Base-by-base conservation (phyloP, 2,888 invertebrate species). In the Agrochola macilenta region DNA sequence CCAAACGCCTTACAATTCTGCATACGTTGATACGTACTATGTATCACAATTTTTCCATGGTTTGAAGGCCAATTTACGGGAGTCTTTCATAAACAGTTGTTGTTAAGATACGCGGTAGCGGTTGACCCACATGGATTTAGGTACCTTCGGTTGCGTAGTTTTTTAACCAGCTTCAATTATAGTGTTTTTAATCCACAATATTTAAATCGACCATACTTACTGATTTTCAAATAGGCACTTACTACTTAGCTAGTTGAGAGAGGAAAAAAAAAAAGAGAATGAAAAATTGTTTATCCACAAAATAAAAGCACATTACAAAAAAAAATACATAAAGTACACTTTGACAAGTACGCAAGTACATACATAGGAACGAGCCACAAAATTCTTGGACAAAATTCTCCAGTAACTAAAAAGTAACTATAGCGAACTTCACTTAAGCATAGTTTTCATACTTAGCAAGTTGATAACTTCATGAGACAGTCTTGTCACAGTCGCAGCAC, bases 401-500 rank as follows among this genome's bases (percentile, higher is more conserved):
- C 2, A 30, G 30, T 35, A 35, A 35, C 35, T 35, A 35, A 17
- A 81, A 54, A 54, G 7, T 35, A 49, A 35, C 26, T 39, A 14
- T 23, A n/a, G 7, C 11, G 26, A 68, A 63, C 39, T 74, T 49
- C 26, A 76, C 14, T 46, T 14, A 20, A 35, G 11, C 39, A n/a
- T 17, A 46, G 8, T 64, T 68, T 23, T 70, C 43, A 64, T 69
- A 69, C 60, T 70, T 35, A 57, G 8, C 9, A 43, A 70, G 69
- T 66, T 57, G 54, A 20, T 61, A 77, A 70, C 65, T 82, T 46
- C 61, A n/a, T 49, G 17, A 23, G 65, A 66, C 77, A 49, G 39
- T n/a, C 23, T n/a, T 20, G 14, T 9, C 11, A 46, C n/a, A 66
- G 69, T 70, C 23, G 26, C 60, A 49, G 57, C 43, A 20, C n/a